Evolutionary conservation across 2,888 invertebrate species (phyloP).

Genomic region (Caradrina kadenii): DNA sequence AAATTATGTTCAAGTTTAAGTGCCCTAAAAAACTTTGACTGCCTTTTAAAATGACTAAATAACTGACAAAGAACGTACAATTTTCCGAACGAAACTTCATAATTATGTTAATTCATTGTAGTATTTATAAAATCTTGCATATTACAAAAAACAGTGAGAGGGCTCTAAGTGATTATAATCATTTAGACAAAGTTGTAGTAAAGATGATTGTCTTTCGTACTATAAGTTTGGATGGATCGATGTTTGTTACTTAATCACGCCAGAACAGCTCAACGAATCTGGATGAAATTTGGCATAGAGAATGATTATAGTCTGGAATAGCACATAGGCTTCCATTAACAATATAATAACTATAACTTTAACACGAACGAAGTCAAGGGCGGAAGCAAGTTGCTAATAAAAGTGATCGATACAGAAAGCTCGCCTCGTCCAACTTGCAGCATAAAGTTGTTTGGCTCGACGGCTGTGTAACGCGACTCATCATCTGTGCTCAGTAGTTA

Average conservation of each 20-base stretch:
- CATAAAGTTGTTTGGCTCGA: conserved; percentile 32
- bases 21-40: neutral
- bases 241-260: too few species aligned
- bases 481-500: conserved; percentile 38
- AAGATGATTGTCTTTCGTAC: too few species aligned
- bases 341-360: too few species aligned
- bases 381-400: neutral
- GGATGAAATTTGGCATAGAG: too few species aligned
- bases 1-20: too few species aligned
- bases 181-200: too few species aligned
- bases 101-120: neutral
- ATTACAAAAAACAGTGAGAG: neutral
- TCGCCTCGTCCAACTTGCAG: conserved; percentile 2
- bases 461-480: conserved; percentile 34
- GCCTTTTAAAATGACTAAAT: neutral
- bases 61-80: neutral
- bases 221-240: too few species aligned
- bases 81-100: conserved; percentile 1
- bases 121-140: neutral
- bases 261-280: too few species aligned
- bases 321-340: too few species aligned
- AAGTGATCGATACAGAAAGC: conserved; percentile 23
- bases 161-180: too few species aligned
- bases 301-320: too few species aligned
- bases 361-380: too few species aligned